Evolutionary conservation across 1,140 invertebrate genomes (phyloP).

Genomic region (Prorops nasuta): DNA sequence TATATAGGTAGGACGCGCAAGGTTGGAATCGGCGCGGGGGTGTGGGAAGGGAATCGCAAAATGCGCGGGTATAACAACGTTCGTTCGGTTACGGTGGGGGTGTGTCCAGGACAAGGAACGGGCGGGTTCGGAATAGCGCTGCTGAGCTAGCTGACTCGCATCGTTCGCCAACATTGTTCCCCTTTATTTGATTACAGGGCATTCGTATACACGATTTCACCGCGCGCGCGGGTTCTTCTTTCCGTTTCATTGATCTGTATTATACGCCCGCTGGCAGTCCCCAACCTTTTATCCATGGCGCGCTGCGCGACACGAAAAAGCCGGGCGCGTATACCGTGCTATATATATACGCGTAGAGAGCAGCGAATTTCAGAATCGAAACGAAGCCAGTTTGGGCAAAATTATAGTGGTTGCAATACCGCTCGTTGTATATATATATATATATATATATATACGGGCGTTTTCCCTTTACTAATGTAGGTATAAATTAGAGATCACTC

Average conservation of each 20-base stretch:
- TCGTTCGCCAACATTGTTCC: constrained; percentile 54
- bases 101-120: constrained; percentile 58
- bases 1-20: too few relatives aligned
- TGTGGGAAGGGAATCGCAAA: constrained; percentile 33
- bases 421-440: too few relatives aligned
- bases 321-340: too few relatives aligned
- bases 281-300: background rate
- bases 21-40: too few relatives aligned
- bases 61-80: constrained; percentile 45
- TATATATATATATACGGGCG: too few relatives aligned
- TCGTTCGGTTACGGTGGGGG: constrained; percentile 52
- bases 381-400: too few relatives aligned
- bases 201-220: constrained; percentile 53
- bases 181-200: constrained; percentile 55
- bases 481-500: too few relatives aligned
- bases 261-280: background rate
- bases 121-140: constrained; percentile 51
- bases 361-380: too few relatives aligned
- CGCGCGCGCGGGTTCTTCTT: constrained; percentile 9
- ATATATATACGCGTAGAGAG: too few relatives aligned
- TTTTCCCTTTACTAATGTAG: too few relatives aligned
- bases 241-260: background rate
- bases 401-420: too few relatives aligned
- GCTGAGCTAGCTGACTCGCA: constrained; percentile 51
- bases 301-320: background rate